phyloP scores from a whole-genome alignment of 2,797 vertebrate genomes.

The Falco berigora region DNA sequence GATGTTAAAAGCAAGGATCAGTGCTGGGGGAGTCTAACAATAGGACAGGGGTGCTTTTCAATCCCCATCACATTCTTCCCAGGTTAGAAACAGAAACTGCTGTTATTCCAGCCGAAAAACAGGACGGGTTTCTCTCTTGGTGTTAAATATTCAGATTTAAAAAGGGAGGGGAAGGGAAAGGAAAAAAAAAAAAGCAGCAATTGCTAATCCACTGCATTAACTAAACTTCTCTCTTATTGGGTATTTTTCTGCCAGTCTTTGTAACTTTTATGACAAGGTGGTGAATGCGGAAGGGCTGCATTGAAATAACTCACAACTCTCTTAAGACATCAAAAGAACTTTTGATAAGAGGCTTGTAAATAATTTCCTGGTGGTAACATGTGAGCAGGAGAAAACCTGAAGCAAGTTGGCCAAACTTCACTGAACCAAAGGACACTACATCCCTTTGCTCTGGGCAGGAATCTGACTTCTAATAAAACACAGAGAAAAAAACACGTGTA shows the following conservation, averaged over 20 bases:
- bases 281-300: background rate
- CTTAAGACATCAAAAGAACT: background rate
- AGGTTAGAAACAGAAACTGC: constrained; percentile 85
- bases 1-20: constrained; percentile 86
- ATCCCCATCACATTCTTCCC: constrained; percentile 80
- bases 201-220: constrained; percentile 50
- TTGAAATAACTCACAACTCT: background rate
- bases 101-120: constrained; percentile 73
- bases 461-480: background rate
- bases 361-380: background rate
- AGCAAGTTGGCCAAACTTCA: background rate
- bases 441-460: background rate
- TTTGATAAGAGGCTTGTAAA: background rate
- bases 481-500: background rate
- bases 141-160: constrained; percentile 75
- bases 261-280: background rate
- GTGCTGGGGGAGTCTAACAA: constrained; percentile 78
- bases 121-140: constrained; percentile 66
- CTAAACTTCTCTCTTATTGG: constrained; percentile 18
- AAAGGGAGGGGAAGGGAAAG: background rate
- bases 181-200: background rate
- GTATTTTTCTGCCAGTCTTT: constrained; percentile 17
- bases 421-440: background rate
- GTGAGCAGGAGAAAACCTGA: background rate
- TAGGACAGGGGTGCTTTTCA: constrained; percentile 78